A percentile compares a stretch with the other conserved stretches of the same genome.
Evolutionary conservation across 2,888 invertebrate genomes (phyloP).

Genomic region (Thymelicus sylvestris): DNA sequence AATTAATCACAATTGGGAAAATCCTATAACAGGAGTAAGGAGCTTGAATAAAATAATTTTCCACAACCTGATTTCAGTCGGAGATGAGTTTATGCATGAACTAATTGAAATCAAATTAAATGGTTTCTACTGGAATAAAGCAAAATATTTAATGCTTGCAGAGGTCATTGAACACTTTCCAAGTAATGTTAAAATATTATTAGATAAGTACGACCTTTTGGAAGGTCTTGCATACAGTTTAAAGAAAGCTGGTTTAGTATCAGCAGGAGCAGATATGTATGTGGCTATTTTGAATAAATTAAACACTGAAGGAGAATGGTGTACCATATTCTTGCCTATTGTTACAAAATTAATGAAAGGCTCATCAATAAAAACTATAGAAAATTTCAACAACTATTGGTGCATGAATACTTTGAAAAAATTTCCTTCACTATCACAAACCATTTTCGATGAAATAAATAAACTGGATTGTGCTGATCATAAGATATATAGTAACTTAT

Average conservation of each 20-base stretch:
- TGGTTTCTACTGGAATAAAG: constrained; percentile 84
- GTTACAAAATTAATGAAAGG: constrained; percentile 59
- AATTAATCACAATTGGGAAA: constrained; percentile 86
- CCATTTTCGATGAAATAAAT: constrained; percentile 56
- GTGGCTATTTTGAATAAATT: constrained; percentile 73
- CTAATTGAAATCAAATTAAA: constrained; percentile 62
- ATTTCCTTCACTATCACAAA: constrained; percentile 60
- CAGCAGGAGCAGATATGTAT: constrained; percentile 86
- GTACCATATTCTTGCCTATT: constrained; percentile 61
- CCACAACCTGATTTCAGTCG: constrained; percentile 59
- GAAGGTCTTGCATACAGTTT: constrained; percentile 72
- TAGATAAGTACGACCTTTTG: constrained; percentile 56
- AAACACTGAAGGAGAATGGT: constrained; percentile 71
- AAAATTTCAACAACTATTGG: constrained; percentile 81
- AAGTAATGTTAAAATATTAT: constrained; percentile 45
- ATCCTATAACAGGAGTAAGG: constrained; percentile 82
- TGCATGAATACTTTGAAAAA: constrained; percentile 74
- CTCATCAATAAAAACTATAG: constrained; percentile 60
- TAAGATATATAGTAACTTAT: constrained; percentile 58
- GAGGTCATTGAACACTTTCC: constrained; percentile 70
- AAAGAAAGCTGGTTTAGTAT: constrained; percentile 81
- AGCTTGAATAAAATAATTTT: constrained; percentile 82
- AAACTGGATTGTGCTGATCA: constrained; percentile 37
- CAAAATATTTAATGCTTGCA: constrained; percentile 83
- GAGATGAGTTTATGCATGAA: constrained; percentile 54